Conservation (phyloP, 2,888 invertebrate genomes). For the Clanis bilineata region DNA sequence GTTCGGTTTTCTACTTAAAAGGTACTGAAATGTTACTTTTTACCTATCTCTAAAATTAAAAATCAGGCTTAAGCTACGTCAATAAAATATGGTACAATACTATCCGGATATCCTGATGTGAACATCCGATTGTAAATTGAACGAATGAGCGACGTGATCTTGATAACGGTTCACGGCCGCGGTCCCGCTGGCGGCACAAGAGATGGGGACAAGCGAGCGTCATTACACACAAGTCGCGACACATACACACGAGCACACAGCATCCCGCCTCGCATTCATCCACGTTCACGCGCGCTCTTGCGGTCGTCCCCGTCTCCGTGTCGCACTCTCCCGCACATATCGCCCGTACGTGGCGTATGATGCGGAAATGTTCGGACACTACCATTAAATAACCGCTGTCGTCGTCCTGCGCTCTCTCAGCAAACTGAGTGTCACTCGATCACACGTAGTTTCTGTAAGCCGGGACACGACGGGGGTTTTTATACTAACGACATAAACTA, state of each 20-base stretch:
- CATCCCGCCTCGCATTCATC: conserved; percentile 64
- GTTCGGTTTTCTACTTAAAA: conserved; percentile 80
- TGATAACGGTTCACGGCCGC: conserved; percentile 76
- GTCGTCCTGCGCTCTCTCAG: conserved; percentile 61
- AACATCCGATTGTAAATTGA: conserved; percentile 75
- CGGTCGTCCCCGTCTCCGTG: conserved; percentile 79
- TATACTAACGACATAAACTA: conserved; percentile 76
- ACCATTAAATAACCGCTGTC: conserved; percentile 73
- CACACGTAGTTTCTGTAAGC: conserved; percentile 52
- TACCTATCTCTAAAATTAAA: conserved; percentile 74
- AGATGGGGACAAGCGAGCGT: conserved; percentile 81
- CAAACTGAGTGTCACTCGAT: conserved; percentile 41
- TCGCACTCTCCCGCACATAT: conserved; percentile 54
- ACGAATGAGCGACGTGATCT: conserved; percentile 79
- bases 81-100: conserved; percentile 80
- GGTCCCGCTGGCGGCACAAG: conserved; percentile 69
- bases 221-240: conserved; percentile 48
- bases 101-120: conserved; percentile 57
- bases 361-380: conserved; percentile 66
- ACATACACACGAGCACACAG: conserved; percentile 50
- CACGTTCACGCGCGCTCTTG: conserved; percentile 66
- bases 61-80: conserved; percentile 74
- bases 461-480: conserved; percentile 72
- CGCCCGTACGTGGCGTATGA: conserved; percentile 54
- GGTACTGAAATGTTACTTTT: conserved; percentile 77